Base-by-base conservation (phyloP, 2,113 vertebrate genomes). In the Amphiprion percula region DNA sequence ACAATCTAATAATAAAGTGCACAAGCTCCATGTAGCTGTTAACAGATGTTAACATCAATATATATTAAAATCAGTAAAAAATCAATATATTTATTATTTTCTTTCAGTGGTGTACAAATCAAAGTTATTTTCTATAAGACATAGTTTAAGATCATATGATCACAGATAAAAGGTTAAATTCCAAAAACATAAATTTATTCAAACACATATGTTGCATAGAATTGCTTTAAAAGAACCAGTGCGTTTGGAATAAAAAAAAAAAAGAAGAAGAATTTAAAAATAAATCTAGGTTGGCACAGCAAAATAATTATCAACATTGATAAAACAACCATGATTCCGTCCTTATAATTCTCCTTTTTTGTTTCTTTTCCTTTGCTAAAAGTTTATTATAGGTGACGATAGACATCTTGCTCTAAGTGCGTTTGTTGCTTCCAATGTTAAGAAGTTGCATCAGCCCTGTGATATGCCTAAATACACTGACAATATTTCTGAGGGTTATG, bases 141-240 rank as follows among this genome's bases (percentile, higher is more conserved):
- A 88, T 79, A 74, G 80, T 94, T 92, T 80, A 21, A 86, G 84
- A 93, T 74, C 88, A 88, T 88, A 94, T 94, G 92, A 77, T 92
- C 90, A 89, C 86, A 89, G 59, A 85, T 79, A 85, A 81, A 86
- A 90, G 89, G 90, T 87, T 88, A 77, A 66, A 75, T 77, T 41
- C 17, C 61, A 83, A 93, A 95, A 90, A 94, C 62, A 77, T 47
- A 81, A 95, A 95, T 90, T 90, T 94, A 95, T 95, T 95, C 91
- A 92, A 90, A 91, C 87, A 92, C 93, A 94, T 95, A 94, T 96
- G 95, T 98, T 99, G 97, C 97, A 99, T 99, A 99, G 97, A 97
- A 94, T 95, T 95, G 96, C 95, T 95, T 94, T 92, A 95, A 96
- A 91, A 94, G 88, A 96, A 95, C 83, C 81, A 90, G 96, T 93